A percentile compares a stretch with the other conserved stretches of the same genome.
These are phyloP conservation scores for Euproctis similis DNA, from an alignment of 2,888 invertebrate species.

Conservation along the genomic window DNA sequence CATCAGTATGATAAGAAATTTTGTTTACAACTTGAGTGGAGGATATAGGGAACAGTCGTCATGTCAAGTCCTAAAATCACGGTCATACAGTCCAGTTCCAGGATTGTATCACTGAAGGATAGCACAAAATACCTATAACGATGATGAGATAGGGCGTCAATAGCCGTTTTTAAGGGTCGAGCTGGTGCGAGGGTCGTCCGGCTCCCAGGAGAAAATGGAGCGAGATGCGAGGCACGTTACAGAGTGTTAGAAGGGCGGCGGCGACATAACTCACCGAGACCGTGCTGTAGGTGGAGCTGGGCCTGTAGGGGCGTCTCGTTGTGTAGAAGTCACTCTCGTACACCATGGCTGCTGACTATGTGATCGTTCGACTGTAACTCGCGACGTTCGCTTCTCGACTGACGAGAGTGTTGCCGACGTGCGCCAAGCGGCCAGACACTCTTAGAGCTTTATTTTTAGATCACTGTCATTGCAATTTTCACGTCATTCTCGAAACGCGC, in stretches of 20 bases:
- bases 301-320: constrained; percentile 88
- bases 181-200: constrained; percentile 68
- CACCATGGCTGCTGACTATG: constrained; percentile 80
- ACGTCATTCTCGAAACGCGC: constrained; percentile 53
- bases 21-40: too few relatives aligned
- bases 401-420: constrained; percentile 41
- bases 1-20: too few relatives aligned
- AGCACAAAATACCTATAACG: constrained; percentile 14
- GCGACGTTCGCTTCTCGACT: constrained; percentile 71
- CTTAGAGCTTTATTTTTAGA: constrained; percentile 65
- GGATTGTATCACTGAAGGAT: constrained; percentile 23
- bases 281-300: constrained; percentile 84
- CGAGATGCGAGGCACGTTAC: constrained; percentile 53
- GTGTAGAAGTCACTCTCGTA: constrained; percentile 95
- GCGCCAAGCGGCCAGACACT: constrained; percentile 41
- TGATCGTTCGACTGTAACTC: constrained; percentile 65
- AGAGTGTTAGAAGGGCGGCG: constrained; percentile 41
- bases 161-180: constrained; percentile 41
- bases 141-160: constrained; percentile 18
- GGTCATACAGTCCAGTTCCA: too few relatives aligned
- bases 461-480: constrained; percentile 74
- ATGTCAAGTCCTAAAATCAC: too few relatives aligned
- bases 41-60: too few relatives aligned
- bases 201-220: constrained; percentile 64
- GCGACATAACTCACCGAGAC: constrained; percentile 77